Evolutionary conservation across 2,797 vertebrate species (phyloP).

Genomic region (Ammospiza maritima): DNA sequence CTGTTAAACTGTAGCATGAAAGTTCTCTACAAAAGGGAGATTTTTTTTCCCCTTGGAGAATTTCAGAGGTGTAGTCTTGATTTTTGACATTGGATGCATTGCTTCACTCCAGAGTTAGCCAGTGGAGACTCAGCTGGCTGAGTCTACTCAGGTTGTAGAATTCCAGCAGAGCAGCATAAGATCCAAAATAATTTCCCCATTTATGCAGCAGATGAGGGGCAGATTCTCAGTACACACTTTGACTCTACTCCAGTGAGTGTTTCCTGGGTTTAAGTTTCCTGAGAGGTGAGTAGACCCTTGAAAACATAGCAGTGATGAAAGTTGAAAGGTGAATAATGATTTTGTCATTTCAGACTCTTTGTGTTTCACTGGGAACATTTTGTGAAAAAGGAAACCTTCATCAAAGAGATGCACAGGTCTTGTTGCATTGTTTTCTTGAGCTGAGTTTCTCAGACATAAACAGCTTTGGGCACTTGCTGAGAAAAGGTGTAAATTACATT

Average conservation of each 20-base stretch:
- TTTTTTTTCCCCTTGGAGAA: background rate
- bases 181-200: background rate
- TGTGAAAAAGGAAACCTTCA: background rate
- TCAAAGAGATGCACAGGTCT: constrained; percentile 1
- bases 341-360: background rate
- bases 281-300: background rate
- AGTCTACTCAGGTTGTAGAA: background rate
- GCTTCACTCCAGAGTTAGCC: background rate
- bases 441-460: constrained; percentile 18
- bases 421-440: constrained; percentile 8
- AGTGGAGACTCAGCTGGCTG: background rate
- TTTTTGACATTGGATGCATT: background rate
- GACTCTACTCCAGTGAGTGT: background rate
- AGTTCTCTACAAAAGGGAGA: background rate
- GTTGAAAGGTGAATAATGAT: background rate
- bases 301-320: background rate
- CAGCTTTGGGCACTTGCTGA: background rate
- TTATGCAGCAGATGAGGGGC: background rate
- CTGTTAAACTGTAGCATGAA: background rate
- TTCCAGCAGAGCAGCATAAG: background rate
- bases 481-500: constrained; percentile 58
- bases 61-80: background rate
- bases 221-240: background rate
- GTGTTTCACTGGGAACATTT: background rate
- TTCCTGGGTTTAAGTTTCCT: background rate